phyloP scores from a whole-genome alignment of 2,888 invertebrate species.

The Acanthacorydalis orientalis region DNA sequence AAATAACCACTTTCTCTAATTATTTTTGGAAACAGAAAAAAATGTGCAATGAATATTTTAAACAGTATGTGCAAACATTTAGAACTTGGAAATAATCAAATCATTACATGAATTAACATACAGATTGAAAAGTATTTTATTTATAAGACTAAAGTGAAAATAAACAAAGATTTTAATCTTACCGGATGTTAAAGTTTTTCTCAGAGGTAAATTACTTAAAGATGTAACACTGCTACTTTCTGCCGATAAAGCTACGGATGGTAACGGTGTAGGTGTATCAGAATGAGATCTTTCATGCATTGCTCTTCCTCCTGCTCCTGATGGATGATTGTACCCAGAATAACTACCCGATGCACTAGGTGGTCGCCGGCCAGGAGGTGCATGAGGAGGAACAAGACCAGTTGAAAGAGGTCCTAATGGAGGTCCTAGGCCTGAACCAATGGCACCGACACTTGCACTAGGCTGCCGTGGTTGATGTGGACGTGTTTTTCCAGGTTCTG shows the following conservation, averaged over 20 bases:
- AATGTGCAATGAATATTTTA: no score
- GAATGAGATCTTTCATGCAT: slow-evolving; percentile 83
- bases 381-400: slow-evolving; percentile 28
- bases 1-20: no score
- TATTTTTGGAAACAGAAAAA: no score
- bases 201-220: slow-evolving; percentile 71
- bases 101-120: slow-evolving; percentile 5
- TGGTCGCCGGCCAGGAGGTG: slow-evolving; percentile 37
- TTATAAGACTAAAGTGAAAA: slow-evolving; percentile 4
- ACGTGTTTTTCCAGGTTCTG: slow-evolving; percentile 73
- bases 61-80: no score
- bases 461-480: slow-evolving; percentile 69
- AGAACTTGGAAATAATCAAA: background rate
- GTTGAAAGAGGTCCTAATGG: slow-evolving; percentile 36
- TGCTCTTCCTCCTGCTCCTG: slow-evolving; percentile 34
- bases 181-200: slow-evolving; percentile 66
- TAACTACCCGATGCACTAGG: slow-evolving; percentile 27
- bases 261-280: slow-evolving; percentile 69
- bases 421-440: slow-evolving; percentile 39
- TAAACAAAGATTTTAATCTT: slow-evolving; percentile 14
- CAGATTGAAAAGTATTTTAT: background rate
- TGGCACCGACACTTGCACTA: slow-evolving; percentile 25
- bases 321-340: slow-evolving; percentile 19
- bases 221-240: slow-evolving; percentile 93
- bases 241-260: slow-evolving; percentile 76